Conservation (phyloP, 2,113 vertebrate genomes). For the Podocnemis expansa region DNA sequence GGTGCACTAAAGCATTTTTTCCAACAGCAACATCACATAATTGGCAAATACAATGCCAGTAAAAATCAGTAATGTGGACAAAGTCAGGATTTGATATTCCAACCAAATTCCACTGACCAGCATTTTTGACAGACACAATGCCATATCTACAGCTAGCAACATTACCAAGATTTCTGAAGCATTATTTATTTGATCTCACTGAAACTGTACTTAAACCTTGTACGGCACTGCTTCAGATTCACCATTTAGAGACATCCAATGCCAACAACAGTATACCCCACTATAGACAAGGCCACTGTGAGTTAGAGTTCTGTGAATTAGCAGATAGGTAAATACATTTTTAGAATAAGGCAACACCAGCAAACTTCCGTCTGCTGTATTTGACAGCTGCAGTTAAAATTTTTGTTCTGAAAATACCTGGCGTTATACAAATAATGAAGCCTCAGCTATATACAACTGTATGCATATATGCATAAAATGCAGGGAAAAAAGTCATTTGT, state of each 20-base stretch:
- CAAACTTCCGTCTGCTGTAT: neutral
- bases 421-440: neutral
- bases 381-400: neutral
- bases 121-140: neutral
- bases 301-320: neutral
- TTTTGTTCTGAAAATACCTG: neutral
- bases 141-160: neutral
- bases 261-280: neutral
- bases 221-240: neutral
- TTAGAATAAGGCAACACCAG: neutral
- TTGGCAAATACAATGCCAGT: neutral
- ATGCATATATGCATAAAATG: neutral
- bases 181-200: neutral
- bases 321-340: neutral
- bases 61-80: neutral
- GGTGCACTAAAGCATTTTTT: neutral
- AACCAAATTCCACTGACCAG: neutral
- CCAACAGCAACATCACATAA: neutral
- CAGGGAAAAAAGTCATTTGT: rapidly evolving
- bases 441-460: neutral
- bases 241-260: neutral
- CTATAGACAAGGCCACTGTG: neutral
- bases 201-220: neutral
- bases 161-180: neutral
- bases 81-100: neutral